Base-by-base conservation (phyloP, 2,113 vertebrate species). In the Oriolus oriolus region DNA sequence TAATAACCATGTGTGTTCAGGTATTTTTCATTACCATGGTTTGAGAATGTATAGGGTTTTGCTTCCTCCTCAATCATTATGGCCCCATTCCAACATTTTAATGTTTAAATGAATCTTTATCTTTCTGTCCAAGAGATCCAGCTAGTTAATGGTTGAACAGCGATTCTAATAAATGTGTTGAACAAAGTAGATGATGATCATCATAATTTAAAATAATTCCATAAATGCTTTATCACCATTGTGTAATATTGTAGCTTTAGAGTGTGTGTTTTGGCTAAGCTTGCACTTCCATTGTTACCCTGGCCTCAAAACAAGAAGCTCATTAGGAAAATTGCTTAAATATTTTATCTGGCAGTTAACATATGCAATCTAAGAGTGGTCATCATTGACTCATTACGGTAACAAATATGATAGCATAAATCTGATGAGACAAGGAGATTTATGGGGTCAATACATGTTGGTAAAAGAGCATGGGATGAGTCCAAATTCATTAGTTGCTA, bases 21-120 rank as follows among this genome's bases (percentile, higher is more conserved):
- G 19, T 73, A 71, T 35, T 78, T 90, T 41, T 93, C 13, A 74
- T 83, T 42, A 83, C 18, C 13, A 26, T 1, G 0, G 8, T 85
- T 59, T 87, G 63, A 84, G n/a, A 37, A 86, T 35, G 23, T 56
- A 61, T 27, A 73, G 12, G 22, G 66, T 63, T 87, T 68, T 86
- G 2, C 28, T 95, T 90, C 44, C 47, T 94, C 20, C 26, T 92
- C 1, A 1, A 39, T 90, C 31, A 60, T 81, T 84, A 92, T 70
- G 78, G 39, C 57, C 11, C 92, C 61, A 61, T 90, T 93, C 75
- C 81, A 93, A 60, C 5, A 76, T 66, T 66, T 93, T 79, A 90
- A 88, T 82, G 65, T 79, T 75, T 88, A 92, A 93, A 91, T 86
- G 18, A 54, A 57, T 95, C 75, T 93, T 91, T 76, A 91, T 96